A percentile compares a stretch with the other conserved stretches of the same genome.
Conservation (phyloP, 2,113 vertebrate genomes). For the Nyctibius bracteatus region DNA sequence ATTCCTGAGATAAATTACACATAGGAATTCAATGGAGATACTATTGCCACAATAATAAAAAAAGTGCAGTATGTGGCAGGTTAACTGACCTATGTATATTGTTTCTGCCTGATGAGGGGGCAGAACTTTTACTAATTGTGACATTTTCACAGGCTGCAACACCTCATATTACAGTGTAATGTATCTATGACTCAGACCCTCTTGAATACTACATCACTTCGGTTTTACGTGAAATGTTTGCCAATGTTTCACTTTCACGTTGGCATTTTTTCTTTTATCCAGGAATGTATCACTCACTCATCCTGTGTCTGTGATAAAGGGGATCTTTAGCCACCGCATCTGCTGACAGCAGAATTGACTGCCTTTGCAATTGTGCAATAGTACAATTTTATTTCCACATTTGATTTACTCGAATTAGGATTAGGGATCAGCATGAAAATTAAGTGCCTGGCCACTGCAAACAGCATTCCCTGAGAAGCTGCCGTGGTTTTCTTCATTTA, state of each 20-base stretch:
- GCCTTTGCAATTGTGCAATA: background rate
- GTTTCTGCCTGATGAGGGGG: background rate
- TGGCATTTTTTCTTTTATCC: background rate
- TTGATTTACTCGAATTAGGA: background rate
- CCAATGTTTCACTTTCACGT: background rate
- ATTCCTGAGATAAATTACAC: background rate
- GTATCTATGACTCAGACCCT: background rate
- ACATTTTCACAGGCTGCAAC: background rate
- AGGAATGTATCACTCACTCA: background rate
- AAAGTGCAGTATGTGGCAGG: background rate
- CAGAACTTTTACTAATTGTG: background rate
- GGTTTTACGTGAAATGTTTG: background rate
- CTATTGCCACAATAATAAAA: background rate
- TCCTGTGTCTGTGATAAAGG: background rate
- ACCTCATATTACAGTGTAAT: background rate
- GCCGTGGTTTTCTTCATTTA: background rate
- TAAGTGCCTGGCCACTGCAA: background rate
- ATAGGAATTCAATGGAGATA: background rate
- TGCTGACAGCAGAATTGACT: background rate
- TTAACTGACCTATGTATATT: background rate
- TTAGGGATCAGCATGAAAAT: background rate
- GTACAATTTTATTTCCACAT: conserved; percentile 19
- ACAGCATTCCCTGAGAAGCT: background rate
- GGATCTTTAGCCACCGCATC: background rate
- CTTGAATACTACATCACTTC: background rate